A percentile compares a stretch with the other conserved stretches of the same genome.
These are phyloP conservation scores for Epinephelus fuscoguttatus DNA, from an alignment of 2,113 vertebrate species.

Conservation along the genomic window DNA sequence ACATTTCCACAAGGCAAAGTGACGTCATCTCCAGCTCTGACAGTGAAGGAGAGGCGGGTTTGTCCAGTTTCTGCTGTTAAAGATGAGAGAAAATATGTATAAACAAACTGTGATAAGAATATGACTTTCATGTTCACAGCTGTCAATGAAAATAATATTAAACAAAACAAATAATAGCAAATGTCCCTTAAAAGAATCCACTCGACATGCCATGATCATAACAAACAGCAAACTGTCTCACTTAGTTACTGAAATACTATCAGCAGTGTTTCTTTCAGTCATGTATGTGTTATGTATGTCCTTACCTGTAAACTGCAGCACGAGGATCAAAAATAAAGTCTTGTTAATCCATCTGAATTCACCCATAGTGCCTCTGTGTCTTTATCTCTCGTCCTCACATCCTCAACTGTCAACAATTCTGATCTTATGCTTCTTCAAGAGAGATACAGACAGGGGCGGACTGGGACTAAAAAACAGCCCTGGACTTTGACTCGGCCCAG, in stretches of 20 bases:
- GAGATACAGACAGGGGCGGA: no score
- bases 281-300: neutral
- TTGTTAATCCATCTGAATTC: neutral
- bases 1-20: conserved; percentile 12
- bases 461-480: no score
- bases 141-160: neutral
- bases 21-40: neutral
- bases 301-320: conserved; percentile 11
- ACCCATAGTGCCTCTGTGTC: neutral
- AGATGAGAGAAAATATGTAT: neutral
- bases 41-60: neutral
- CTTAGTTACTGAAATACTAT: neutral
- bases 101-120: neutral
- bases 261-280: neutral
- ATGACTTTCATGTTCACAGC: neutral
- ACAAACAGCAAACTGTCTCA: neutral
- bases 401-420: neutral
- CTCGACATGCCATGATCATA: neutral
- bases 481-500: no score
- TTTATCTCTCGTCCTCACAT: neutral
- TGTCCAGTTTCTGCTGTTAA: neutral
- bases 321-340: neutral
- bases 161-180: neutral
- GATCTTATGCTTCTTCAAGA: neutral
- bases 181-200: neutral